phyloP scores from a whole-genome alignment of 2,797 vertebrate genomes.

The Mormyrops attenuatus region DNA sequence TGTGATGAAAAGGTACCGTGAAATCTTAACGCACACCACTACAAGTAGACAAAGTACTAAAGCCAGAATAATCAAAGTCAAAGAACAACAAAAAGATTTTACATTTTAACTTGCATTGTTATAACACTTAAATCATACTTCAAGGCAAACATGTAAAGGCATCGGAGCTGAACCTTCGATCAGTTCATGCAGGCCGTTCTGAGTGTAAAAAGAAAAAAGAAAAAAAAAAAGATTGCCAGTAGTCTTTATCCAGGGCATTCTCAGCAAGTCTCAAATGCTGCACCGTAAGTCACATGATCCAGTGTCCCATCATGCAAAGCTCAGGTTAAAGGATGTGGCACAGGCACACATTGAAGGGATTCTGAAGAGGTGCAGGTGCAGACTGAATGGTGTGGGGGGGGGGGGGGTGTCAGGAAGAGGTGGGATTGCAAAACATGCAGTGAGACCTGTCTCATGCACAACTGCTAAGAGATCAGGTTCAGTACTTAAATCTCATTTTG shows the following conservation, averaged over 20 bases:
- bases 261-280: neutral
- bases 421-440: constrained; percentile 7
- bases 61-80: neutral
- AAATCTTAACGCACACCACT: neutral
- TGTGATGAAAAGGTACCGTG: neutral
- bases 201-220: neutral
- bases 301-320: constrained; percentile 46
- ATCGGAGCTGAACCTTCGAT: neutral
- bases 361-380: constrained; percentile 17
- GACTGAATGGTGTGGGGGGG: constrained; percentile 11
- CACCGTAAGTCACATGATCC: neutral
- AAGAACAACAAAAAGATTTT: neutral
- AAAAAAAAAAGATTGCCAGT: neutral
- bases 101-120: too few relatives aligned
- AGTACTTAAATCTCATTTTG: neutral
- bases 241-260: neutral
- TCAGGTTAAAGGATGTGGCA: constrained; percentile 41
- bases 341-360: constrained; percentile 28
- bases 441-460: neutral
- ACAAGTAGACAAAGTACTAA: neutral
- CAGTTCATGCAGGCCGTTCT: neutral
- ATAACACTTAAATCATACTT: neutral
- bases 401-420: neutral
- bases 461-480: neutral
- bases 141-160: neutral